Evolutionary conservation across 2,113 vertebrate genomes (phyloP), one percentile per base, ranked within the genome.

Genomic region (Clarias macrocephalus): DNA sequence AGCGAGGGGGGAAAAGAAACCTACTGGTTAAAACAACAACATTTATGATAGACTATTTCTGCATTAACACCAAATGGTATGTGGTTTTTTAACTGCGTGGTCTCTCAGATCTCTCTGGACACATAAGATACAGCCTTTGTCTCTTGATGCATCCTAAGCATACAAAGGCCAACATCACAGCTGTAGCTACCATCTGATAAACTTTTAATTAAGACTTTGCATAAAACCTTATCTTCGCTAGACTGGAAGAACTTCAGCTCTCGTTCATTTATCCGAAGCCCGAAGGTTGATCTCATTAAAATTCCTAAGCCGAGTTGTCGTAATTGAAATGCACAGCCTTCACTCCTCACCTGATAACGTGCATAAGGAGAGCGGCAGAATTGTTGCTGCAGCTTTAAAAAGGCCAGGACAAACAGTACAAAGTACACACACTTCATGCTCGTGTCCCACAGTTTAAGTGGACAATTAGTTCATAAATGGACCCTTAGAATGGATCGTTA

Each of bases 171-270:
- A 73, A 59, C 37, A 9, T 70, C 83, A 37, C 21, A 80, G n/a
- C 88, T 52, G 28, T 33, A 33, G 80, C 62, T 81, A 52, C 65
- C 10, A 68, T 57, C 89, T 85, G 85, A 87, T 90, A 91, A 84
- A 86, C 59, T 88, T 91, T 91, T 91, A 91, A 92, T 92, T 91
- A 91, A 86, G 83, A 85, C 86, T 88, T 89, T 87, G 86, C 84
- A 88, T 85, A 84, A 85, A 86, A 30, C 80, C 88, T 91, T 90
- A 91, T 91, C 88, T 86, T 84, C 56, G 86, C 79, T 52, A 77
- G 80, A 88, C 72, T 59, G 63, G 75, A 89, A 57, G 80, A 88
- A 88, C 48, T 80, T 60, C 80, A 80, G 84, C 63, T 56, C 73
- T 79, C 83, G 52, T 85, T 73, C 86, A 75, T 88, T 65, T 84